These are phyloP conservation scores for Butorides virescens DNA, from an alignment of 2,113 vertebrate species.

Conservation along the genomic window DNA sequence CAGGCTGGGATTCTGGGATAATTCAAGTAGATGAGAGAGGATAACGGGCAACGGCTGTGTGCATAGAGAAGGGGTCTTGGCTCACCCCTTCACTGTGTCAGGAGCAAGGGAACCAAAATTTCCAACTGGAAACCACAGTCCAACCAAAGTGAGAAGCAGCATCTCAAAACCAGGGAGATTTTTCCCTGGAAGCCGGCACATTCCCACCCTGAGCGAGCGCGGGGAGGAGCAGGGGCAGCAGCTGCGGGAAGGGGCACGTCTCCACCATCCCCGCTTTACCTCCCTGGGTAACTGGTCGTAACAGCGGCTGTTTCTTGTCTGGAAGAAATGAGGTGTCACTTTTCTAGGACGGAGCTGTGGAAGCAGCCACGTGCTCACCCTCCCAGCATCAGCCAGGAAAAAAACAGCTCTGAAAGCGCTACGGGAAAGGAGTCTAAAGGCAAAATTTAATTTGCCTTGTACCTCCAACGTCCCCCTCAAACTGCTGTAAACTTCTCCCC, in stretches of 20 bases:
- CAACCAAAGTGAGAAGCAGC: not conserved
- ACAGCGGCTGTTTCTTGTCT: rapidly evolving
- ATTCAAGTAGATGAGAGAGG: not conserved
- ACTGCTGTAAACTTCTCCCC: not conserved
- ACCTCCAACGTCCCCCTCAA: not conserved
- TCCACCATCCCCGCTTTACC: not conserved
- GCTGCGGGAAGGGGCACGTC: rapidly evolving
- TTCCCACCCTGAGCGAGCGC: rapidly evolving
- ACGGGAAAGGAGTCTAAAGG: not conserved
- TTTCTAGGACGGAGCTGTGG: not conserved
- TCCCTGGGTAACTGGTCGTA: not conserved
- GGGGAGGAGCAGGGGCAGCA: not conserved
- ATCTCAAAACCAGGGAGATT: not conserved
- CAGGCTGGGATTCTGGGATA: not conserved
- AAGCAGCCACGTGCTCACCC: not conserved
- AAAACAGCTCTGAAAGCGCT: rapidly evolving
- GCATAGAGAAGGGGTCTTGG: not conserved
- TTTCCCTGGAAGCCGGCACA: not conserved
- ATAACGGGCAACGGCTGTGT: rapidly evolving
- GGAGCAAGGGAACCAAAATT: not conserved
- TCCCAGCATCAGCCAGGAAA: not conserved
- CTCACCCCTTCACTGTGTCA: rapidly evolving
- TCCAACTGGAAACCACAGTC: not conserved
- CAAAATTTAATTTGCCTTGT: not conserved
- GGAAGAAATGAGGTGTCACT: not conserved